Evolutionary conservation across 1,140 invertebrate genomes (phyloP), one percentile per base, ranked within the genome.

Genomic region (Galleria mellonella): DNA sequence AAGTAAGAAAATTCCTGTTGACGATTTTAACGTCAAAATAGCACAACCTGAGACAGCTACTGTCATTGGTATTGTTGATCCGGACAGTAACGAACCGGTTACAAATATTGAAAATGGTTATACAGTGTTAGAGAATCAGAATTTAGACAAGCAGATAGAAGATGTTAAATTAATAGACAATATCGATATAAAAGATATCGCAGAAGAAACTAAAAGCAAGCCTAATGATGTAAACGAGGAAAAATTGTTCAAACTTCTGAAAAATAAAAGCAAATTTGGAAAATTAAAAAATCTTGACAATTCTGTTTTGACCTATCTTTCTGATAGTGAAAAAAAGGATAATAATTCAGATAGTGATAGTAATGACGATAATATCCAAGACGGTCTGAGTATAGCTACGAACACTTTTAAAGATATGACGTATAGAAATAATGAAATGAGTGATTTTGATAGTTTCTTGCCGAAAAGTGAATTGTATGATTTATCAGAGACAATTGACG

Each of bases 241-340:
- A 11, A 23, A 17, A 38, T 9, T 38, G 9, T 17, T 23, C 6
- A 9, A 27, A 5, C 9, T 11, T 37, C 13, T 23, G 10, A 42
- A 43, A 40, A 23, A 9, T 29, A 57, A 32, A 12, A 11, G 8
- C 37, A 53, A 35, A 12, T 6, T 29, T 31, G 44, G 5, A 4
- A 44, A 41, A 35, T 29, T 27, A 29, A 30, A 39, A 31, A 9
- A 37, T 8, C 9, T 37, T 0, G 56, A 68, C 40, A 57, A 70
- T 31, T 61, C 53, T 12, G 31, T 62, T 13, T 30, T 67, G 17
- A 70, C 59, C 3, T 68, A 70, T 45, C 48, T 71, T 41, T 68
- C 60, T 13, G 62, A 65, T 36, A 47, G 49, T 10, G 64, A 71
- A 43, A 68, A 64, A 43, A 47, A 44, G 7, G 27, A 42, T 1